These are phyloP conservation scores for Australoheros facetus DNA, from an alignment of 2,797 vertebrate species.

Conservation along the genomic window DNA sequence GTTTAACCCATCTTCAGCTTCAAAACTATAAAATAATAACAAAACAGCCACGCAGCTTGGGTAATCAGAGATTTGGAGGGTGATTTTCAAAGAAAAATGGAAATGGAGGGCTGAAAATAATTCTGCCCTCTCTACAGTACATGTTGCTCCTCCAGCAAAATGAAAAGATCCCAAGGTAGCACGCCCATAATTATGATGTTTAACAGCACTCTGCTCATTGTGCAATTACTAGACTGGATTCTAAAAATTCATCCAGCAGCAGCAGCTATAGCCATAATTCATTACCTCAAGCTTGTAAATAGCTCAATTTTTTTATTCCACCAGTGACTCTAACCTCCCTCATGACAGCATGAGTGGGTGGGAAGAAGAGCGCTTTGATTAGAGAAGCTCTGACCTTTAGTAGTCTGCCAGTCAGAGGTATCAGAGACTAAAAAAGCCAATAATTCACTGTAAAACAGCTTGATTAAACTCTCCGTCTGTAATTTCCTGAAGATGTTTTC, in stretches of 20 bases:
- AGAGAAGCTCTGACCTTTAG: slow-evolving; percentile 52
- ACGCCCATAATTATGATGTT: slow-evolving; percentile 62
- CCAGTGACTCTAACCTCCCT: slow-evolving; percentile 2
- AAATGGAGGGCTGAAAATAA: slow-evolving; percentile 24
- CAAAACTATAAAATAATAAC: background rate
- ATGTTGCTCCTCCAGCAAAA: slow-evolving; percentile 45
- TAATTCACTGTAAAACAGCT: slow-evolving; percentile 4
- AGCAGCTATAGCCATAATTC: slow-evolving; percentile 35
- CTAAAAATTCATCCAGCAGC: slow-evolving; percentile 37
- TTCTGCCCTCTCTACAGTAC: background rate
- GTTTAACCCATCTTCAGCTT: background rate
- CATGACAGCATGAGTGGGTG: slow-evolving; percentile 26
- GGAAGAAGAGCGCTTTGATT: slow-evolving; percentile 31
- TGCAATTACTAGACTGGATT: slow-evolving; percentile 51
- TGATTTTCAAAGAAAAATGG: slow-evolving; percentile 46
- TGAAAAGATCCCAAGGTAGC: slow-evolving; percentile 54
- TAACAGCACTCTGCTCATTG: slow-evolving; percentile 60
- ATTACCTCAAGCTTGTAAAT: slow-evolving; percentile 52
- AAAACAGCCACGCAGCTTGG: background rate
- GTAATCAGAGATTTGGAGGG: slow-evolving; percentile 27
- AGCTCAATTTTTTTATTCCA: slow-evolving; percentile 28
- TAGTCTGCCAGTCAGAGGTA: slow-evolving; percentile 51
- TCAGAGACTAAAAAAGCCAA: slow-evolving; percentile 6
- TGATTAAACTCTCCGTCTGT: slow-evolving; percentile 31
- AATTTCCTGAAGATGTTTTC: slow-evolving; percentile 10